These are phyloP conservation scores for Napeogenes sylphis DNA, from an alignment of 2,888 invertebrate genomes.

Conservation along the genomic window DNA sequence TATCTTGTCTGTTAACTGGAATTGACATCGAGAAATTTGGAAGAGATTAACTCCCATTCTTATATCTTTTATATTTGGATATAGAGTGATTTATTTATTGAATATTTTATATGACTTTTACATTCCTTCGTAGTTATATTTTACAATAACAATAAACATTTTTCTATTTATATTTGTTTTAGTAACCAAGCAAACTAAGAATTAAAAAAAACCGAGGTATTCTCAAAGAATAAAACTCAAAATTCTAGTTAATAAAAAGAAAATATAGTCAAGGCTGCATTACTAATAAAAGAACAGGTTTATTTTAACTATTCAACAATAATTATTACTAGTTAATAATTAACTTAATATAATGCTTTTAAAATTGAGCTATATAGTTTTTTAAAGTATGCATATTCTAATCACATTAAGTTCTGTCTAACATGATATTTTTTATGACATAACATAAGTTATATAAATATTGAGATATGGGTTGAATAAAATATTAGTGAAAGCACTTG, in stretches of 20 bases:
- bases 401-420: too few species aligned
- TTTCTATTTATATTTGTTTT: too few species aligned
- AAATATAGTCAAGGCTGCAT: background rate
- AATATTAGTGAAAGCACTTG: slow-evolving; percentile 2
- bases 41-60: slow-evolving; percentile 24
- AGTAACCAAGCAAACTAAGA: too few species aligned
- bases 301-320: background rate
- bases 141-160: too few species aligned
- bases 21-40: slow-evolving; percentile 54
- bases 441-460: too few species aligned
- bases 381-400: background rate
- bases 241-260: background rate
- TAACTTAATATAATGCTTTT: background rate
- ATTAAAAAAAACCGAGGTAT: too few species aligned
- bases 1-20: slow-evolving; percentile 79
- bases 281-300: background rate
- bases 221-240: too few species aligned
- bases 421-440: too few species aligned
- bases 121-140: background rate
- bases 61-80: slow-evolving; percentile 9
- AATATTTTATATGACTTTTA: slow-evolving; percentile 3
- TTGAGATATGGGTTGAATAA: too few species aligned
- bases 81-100: slow-evolving; percentile 17
- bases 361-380: background rate
- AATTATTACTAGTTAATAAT: background rate